Conservation (phyloP, 1,140 invertebrate species). For the Heterodera schachtii region DNA sequence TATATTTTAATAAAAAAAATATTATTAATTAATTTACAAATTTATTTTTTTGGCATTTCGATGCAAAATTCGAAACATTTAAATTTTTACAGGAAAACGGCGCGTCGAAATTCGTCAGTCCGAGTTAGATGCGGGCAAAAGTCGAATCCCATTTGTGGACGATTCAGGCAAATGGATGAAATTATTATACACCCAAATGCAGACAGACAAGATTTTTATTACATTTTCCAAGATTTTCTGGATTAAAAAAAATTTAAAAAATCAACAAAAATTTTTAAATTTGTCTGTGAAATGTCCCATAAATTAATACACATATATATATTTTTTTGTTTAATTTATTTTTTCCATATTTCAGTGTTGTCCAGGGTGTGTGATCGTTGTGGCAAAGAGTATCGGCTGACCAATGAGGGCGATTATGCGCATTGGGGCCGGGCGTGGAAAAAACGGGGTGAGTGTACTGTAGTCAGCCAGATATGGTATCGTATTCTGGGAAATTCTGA, state of each 20-base stretch:
- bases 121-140: slow-evolving; percentile 19
- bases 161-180: slow-evolving; percentile 21
- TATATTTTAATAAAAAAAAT: too few species aligned
- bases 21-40: too few species aligned
- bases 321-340: slow-evolving; percentile 1
- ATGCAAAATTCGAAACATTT: not conserved
- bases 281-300: too few species aligned
- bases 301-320: not conserved
- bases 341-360: slow-evolving; percentile 36
- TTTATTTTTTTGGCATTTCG: too few species aligned
- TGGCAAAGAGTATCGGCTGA: slow-evolving; percentile 74
- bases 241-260: too few species aligned
- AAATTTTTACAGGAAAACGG: not conserved
- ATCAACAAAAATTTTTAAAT: too few species aligned
- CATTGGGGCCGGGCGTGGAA: slow-evolving; percentile 78
- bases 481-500: too few species aligned
- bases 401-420: slow-evolving; percentile 73
- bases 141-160: slow-evolving; percentile 28
- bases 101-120: slow-evolving; percentile 24
- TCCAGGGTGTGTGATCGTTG: slow-evolving; percentile 75
- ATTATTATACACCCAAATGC: too few species aligned
- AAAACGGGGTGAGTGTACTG: slow-evolving; percentile 30
- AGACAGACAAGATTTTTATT: too few species aligned
- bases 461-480: too few species aligned
- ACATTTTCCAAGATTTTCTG: too few species aligned